A percentile compares a stretch with the other conserved stretches of the same genome.
phyloP scores from a whole-genome alignment of 2,113 vertebrate genomes.

The Sceloporus undulatus region DNA sequence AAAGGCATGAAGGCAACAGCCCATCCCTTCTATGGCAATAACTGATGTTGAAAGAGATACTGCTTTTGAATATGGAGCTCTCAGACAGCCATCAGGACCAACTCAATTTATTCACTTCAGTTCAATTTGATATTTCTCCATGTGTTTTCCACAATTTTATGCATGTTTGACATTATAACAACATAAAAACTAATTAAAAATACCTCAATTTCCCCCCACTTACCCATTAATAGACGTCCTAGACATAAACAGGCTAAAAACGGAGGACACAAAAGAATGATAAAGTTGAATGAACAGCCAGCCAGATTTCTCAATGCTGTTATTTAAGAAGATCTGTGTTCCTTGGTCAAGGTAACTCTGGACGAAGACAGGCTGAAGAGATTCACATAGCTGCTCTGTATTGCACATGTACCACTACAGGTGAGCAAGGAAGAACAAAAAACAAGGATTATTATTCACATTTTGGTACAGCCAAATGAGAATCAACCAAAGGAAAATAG shows the following conservation, averaged over 20 bases:
- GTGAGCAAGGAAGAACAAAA: slow-evolving; percentile 40
- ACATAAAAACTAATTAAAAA: not conserved
- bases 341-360: slow-evolving; percentile 92
- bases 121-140: not conserved
- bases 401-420: slow-evolving; percentile 92
- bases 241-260: slow-evolving; percentile 94
- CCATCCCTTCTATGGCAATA: not conserved
- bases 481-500: not conserved
- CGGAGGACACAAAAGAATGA: slow-evolving; percentile 92
- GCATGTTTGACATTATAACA: not conserved
- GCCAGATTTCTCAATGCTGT: slow-evolving; percentile 93
- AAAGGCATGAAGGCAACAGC: not conserved
- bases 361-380: slow-evolving; percentile 86
- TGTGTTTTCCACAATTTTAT: not conserved
- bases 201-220: slow-evolving; percentile 55
- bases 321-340: slow-evolving; percentile 91
- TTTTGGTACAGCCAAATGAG: not conserved
- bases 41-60: not conserved
- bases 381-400: slow-evolving; percentile 88
- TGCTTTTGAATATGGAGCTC: not conserved
- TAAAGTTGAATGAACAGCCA: slow-evolving; percentile 98
- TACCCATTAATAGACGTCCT: slow-evolving; percentile 99
- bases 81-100: not conserved
- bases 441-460: not conserved
- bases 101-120: not conserved